A percentile compares a stretch with the other conserved stretches of the same genome.
These are phyloP conservation scores for Heliconius ethilla DNA, from an alignment of 2,888 invertebrate species.

Conservation along the genomic window DNA sequence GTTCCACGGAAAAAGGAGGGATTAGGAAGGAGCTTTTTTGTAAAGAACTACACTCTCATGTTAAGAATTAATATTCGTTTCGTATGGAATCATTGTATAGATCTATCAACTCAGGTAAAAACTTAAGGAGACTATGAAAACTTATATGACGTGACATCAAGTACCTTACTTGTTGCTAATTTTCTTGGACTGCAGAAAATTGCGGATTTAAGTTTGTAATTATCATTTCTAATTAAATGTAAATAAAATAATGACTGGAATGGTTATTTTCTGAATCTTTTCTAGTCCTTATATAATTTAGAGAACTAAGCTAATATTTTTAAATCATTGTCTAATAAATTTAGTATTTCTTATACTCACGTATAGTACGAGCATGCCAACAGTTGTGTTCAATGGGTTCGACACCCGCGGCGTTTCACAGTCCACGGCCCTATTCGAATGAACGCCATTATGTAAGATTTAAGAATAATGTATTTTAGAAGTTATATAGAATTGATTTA, in stretches of 20 bases:
- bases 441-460: slow-evolving; percentile 28
- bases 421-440: slow-evolving; percentile 8
- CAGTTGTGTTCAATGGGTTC: slow-evolving; percentile 35
- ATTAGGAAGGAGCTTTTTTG: background rate
- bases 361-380: slow-evolving; percentile 2
- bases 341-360: slow-evolving; percentile 21
- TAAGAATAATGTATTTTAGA: slow-evolving; percentile 5
- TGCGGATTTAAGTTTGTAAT: too few species aligned
- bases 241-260: background rate
- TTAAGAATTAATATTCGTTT: background rate
- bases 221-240: background rate
- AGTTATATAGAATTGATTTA: background rate
- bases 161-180: too few species aligned
- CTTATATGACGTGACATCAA: too few species aligned
- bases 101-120: background rate
- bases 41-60: background rate
- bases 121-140: background rate
- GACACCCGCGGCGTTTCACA: slow-evolving; percentile 35
- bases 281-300: background rate
- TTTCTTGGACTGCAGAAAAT: too few species aligned
- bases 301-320: background rate
- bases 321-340: slow-evolving; percentile 10
- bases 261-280: background rate
- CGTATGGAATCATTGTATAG: background rate
- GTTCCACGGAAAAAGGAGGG: too few species aligned